Conservation (phyloP, 2,797 vertebrate species). For the Enteromius argenteus region DNA sequence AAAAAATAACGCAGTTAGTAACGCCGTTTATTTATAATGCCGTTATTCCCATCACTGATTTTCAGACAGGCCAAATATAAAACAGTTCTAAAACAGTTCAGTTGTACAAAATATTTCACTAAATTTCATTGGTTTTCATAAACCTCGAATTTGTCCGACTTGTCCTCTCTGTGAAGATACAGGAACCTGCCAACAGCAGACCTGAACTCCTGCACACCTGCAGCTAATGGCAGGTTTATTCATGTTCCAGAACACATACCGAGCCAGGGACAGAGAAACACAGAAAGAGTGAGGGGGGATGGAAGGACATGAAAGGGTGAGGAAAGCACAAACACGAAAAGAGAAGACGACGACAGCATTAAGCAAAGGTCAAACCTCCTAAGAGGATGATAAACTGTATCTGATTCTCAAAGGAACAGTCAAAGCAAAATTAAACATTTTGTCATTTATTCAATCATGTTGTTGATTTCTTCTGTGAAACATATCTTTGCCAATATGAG, state of each 20-base stretch:
- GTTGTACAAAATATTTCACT: not conserved
- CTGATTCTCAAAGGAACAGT: not conserved
- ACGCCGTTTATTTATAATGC: too few relatives aligned
- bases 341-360: conserved; percentile 4
- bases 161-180: conserved; percentile 34
- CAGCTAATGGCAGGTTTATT: conserved; percentile 47
- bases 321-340: conserved; percentile 2
- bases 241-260: conserved; percentile 41
- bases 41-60: not conserved
- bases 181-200: conserved; percentile 40
- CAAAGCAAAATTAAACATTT: not conserved
- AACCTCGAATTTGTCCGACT: not conserved
- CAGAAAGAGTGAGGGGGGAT: not conserved
- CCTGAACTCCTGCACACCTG: conserved; percentile 40
- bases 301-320: not conserved
- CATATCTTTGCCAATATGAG: not conserved
- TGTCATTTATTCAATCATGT: not conserved
- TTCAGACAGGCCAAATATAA: not conserved
- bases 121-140: not conserved
- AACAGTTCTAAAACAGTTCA: not conserved
- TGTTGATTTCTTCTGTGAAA: not conserved
- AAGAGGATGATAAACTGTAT: conserved; percentile 30
- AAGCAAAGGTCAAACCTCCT: conserved; percentile 14
- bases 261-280: conserved; percentile 18
- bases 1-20: too few relatives aligned